phyloP scores from a whole-genome alignment of 2,797 vertebrate species.

The Cuculus canorus region DNA sequence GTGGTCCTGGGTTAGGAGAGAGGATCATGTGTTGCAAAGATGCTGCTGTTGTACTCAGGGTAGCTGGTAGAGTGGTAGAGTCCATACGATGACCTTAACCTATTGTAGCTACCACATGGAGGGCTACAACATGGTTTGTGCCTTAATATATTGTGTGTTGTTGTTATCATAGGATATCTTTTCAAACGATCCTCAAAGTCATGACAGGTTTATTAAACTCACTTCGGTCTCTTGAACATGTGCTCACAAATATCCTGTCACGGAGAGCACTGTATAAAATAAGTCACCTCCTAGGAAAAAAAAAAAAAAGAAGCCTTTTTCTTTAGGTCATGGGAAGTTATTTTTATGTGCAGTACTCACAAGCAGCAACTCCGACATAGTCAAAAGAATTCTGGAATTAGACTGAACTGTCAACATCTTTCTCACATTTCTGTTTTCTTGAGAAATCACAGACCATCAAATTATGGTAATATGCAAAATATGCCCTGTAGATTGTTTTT shows the following conservation, averaged over 20 bases:
- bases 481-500: neutral
- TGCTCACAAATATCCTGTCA: neutral
- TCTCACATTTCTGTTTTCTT: slow-evolving; percentile 54
- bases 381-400: slow-evolving; percentile 28
- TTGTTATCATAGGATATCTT: neutral
- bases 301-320: neutral
- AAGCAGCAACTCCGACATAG: neutral
- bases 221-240: neutral
- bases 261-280: neutral
- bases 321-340: neutral
- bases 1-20: neutral
- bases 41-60: neutral
- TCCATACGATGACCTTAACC: neutral
- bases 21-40: accelerated
- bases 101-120: accelerated
- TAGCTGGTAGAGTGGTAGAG: neutral
- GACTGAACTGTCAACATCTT: slow-evolving; percentile 39
- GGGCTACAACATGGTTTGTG: neutral
- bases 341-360: neutral
- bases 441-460: slow-evolving; percentile 45
- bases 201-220: neutral
- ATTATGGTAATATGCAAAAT: slow-evolving; percentile 40
- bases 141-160: neutral
- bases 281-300: neutral
- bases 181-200: neutral